Percentiles rank a stretch among this genome's conserved stretches.
phyloP scores from a whole-genome alignment of 2,888 invertebrate species.

The Nomada lathburiana region DNA sequence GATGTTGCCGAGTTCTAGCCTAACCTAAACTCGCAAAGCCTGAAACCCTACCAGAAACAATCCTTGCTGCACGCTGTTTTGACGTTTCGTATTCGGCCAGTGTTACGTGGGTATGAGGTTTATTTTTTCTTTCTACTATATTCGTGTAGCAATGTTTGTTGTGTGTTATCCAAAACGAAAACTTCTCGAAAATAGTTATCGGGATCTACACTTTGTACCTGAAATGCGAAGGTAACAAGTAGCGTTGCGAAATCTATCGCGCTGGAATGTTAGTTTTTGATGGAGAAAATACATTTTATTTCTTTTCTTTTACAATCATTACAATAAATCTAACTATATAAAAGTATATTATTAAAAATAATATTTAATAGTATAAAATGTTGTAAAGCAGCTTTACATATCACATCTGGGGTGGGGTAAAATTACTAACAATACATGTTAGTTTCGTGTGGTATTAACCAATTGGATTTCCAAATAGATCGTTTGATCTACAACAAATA shows the following conservation, averaged over 20 bases:
- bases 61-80: slow-evolving; percentile 24
- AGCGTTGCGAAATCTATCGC: neutral
- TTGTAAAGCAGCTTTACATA: slow-evolving; percentile 84
- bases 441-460: slow-evolving; percentile 48
- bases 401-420: slow-evolving; percentile 82
- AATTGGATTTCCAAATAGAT: slow-evolving; percentile 52
- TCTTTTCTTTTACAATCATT: slow-evolving; percentile 77
- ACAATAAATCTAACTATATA: slow-evolving; percentile 78
- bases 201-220: neutral
- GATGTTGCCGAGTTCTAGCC: slow-evolving; percentile 52
- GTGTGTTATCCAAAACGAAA: neutral
- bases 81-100: slow-evolving; percentile 26
- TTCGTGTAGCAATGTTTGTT: neutral
- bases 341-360: slow-evolving; percentile 78
- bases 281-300: slow-evolving; percentile 71
- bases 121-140: too few relatives aligned
- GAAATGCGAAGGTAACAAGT: neutral
- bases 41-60: slow-evolving; percentile 26
- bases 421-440: slow-evolving; percentile 68
- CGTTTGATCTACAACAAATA: neutral
- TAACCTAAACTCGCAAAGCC: slow-evolving; percentile 61
- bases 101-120: slow-evolving; percentile 27
- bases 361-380: slow-evolving; percentile 80
- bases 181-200: neutral
- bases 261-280: neutral